These are phyloP conservation scores for Megaceryle alcyon DNA, from an alignment of 2,797 vertebrate species.

Conservation along the genomic window DNA sequence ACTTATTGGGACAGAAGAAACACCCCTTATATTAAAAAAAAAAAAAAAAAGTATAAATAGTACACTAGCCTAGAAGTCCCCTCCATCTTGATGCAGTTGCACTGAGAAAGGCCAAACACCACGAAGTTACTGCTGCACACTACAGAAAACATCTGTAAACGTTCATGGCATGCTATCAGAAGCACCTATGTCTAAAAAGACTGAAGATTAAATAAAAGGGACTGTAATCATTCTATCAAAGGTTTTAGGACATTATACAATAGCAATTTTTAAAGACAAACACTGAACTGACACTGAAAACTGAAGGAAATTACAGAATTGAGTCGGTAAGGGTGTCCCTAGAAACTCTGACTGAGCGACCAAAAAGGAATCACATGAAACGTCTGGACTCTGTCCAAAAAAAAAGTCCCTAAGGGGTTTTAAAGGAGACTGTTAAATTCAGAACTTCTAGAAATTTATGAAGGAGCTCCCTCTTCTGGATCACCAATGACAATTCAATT, in stretches of 20 bases:
- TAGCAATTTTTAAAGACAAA: background rate
- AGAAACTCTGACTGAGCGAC: background rate
- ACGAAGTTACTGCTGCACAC: background rate
- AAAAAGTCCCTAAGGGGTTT: background rate
- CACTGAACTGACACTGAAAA: background rate
- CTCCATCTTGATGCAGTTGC: background rate
- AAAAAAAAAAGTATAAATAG: background rate
- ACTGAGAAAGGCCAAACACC: background rate
- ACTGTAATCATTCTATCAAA: background rate
- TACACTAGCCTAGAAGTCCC: background rate
- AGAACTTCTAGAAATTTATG: constrained; percentile 23
- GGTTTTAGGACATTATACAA: accelerated
- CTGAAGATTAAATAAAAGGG: background rate
- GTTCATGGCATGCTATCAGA: background rate
- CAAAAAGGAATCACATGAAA: background rate
- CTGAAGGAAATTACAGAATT: background rate
- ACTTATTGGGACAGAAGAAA: background rate
- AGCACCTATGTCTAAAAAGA: background rate
- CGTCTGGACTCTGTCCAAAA: no score
- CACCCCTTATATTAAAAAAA: background rate
- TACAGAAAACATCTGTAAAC: background rate
- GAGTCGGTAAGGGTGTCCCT: background rate
- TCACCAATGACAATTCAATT: background rate
- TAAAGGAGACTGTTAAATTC: background rate
- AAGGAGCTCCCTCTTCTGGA: constrained; percentile 68